Conservation (phyloP, 2,888 invertebrate genomes). For the Agrotis puta region DNA sequence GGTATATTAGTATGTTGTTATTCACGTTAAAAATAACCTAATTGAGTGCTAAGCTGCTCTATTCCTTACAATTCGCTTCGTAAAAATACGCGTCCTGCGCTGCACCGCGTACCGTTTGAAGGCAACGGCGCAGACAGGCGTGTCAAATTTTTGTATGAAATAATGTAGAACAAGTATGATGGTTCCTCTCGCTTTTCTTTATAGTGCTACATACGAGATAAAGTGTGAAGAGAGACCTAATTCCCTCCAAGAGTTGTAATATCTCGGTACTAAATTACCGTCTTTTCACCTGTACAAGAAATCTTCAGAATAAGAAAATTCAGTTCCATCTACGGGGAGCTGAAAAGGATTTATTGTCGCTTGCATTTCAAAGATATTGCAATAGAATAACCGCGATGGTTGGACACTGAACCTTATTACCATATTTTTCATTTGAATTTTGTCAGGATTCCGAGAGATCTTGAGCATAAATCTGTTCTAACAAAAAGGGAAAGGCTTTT, state of each 20-base stretch:
- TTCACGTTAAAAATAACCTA: no score
- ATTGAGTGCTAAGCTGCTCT: no score
- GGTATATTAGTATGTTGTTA: no score
- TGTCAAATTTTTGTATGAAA: no score
- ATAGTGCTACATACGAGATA: no score
- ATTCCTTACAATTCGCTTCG: no score
- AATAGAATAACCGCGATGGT: constrained; percentile 39
- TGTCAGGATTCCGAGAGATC: constrained; percentile 16
- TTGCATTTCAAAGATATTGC: constrained; percentile 58
- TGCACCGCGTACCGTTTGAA: no score
- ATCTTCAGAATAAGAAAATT: constrained; percentile 12
- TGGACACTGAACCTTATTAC: constrained; percentile 52
- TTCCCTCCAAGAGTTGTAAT: neutral
- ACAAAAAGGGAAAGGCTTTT: constrained; percentile 21
- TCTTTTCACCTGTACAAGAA: constrained; percentile 3
- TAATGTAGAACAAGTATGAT: no score
- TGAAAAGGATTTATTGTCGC: constrained; percentile 40
- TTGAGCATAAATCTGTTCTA: constrained; percentile 36
- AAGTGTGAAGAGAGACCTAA: no score
- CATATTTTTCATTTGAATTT: constrained; percentile 64
- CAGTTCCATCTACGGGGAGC: neutral
- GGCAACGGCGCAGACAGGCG: no score
- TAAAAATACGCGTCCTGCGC: no score
- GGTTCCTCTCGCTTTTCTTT: no score
- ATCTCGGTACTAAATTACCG: neutral